phyloP scores from a whole-genome alignment of 2,888 invertebrate genomes.

The Cylloceria caligata region DNA sequence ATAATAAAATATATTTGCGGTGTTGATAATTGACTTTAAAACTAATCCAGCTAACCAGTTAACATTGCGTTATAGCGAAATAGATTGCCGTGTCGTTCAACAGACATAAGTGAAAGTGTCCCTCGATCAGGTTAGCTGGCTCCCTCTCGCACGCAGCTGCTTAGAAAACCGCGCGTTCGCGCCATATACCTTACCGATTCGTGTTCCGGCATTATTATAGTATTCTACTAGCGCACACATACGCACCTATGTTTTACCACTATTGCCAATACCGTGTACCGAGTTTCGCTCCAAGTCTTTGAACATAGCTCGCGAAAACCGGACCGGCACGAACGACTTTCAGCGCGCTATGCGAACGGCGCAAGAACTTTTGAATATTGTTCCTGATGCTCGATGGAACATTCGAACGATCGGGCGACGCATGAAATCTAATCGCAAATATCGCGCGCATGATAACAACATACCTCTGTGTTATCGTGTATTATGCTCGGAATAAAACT shows the following conservation, averaged over 20 bases:
- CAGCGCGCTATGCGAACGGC: slow-evolving; percentile 18
- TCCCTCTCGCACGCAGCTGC: slow-evolving; percentile 52
- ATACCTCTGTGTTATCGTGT: not conserved
- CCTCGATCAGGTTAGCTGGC: slow-evolving; percentile 66
- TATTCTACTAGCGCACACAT: not conserved
- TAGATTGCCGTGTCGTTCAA: slow-evolving; percentile 40
- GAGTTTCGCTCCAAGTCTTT: slow-evolving; percentile 19
- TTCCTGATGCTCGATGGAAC: slow-evolving; percentile 29
- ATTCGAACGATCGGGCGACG: slow-evolving; percentile 3
- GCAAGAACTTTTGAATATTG: slow-evolving; percentile 38
- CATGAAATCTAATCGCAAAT: slow-evolving; percentile 41
- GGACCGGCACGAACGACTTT: slow-evolving; percentile 58
- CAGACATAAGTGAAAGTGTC: slow-evolving; percentile 72
- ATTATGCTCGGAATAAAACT: not conserved
- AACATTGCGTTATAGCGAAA: slow-evolving; percentile 30
- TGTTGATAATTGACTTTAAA: not conserved
- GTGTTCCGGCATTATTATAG: slow-evolving; percentile 60
- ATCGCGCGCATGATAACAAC: not conserved
- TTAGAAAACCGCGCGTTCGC: slow-evolving; percentile 59
- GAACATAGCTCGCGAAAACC: slow-evolving; percentile 54
- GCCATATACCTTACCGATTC: slow-evolving; percentile 56
- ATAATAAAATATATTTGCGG: not conserved
- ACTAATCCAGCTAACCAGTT: not conserved
- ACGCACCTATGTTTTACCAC: slow-evolving; percentile 15
- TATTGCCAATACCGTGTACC: slow-evolving; percentile 18